These are phyloP conservation scores for Apis florea DNA, from an alignment of 1,140 invertebrate species.

Conservation along the genomic window DNA sequence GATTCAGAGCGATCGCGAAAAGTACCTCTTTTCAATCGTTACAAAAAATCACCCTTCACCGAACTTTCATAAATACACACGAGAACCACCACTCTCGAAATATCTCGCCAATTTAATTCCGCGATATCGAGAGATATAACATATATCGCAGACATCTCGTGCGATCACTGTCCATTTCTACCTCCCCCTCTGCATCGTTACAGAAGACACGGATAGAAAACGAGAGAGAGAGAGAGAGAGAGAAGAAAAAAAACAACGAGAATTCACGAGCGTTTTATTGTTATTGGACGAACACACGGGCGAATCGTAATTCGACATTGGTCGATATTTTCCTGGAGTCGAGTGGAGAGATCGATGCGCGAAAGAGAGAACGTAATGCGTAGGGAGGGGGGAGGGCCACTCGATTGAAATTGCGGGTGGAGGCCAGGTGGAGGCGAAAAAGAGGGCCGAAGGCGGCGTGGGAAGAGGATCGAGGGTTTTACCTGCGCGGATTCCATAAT, in stretches of 20 bases:
- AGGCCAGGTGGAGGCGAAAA: slow-evolving; percentile 14
- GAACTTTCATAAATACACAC: not conserved
- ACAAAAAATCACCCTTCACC: not conserved
- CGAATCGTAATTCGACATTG: slow-evolving; percentile 54
- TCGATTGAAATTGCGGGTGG: slow-evolving; percentile 48
- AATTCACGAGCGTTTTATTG: slow-evolving; percentile 5
- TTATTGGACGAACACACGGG: slow-evolving; percentile 4
- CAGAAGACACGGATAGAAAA: not conserved
- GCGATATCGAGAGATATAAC: not conserved
- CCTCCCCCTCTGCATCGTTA: not conserved
- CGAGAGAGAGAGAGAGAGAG: too few relatives aligned
- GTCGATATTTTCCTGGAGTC: slow-evolving; percentile 57
- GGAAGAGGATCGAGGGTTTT: slow-evolving; percentile 59
- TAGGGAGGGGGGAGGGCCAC: slow-evolving; percentile 33
- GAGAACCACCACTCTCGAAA: not conserved
- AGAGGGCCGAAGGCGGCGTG: slow-evolving; percentile 18
- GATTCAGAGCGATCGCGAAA: too few relatives aligned
- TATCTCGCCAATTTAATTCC: not conserved
- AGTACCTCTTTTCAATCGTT: too few relatives aligned
- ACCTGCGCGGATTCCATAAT: slow-evolving; percentile 68
- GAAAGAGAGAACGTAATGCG: not conserved
- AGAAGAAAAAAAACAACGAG: not conserved
- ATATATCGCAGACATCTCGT: not conserved
- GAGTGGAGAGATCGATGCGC: slow-evolving; percentile 61
- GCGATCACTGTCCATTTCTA: not conserved